phyloP scores from a whole-genome alignment of 2,888 invertebrate genomes.

The Boloria euphrosyne region DNA sequence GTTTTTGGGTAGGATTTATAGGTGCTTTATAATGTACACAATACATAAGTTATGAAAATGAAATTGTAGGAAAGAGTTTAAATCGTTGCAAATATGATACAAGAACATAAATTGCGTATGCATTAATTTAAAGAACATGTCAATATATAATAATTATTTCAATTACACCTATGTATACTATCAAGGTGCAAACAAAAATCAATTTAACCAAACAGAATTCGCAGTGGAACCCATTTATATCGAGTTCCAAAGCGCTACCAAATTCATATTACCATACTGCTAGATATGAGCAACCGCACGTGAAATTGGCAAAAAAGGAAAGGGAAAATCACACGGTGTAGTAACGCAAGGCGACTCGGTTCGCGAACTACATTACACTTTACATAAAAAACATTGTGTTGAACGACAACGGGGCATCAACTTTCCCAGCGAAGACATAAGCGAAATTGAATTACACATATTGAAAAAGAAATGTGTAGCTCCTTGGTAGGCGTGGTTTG shows the following conservation, averaged over 20 bases:
- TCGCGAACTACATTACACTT: constrained; percentile 81
- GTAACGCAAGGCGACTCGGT: constrained; percentile 74
- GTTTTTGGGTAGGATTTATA: constrained; percentile 44
- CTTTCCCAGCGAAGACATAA: constrained; percentile 83
- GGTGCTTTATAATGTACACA: constrained; percentile 41
- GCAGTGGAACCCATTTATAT: constrained; percentile 29
- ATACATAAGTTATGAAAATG: constrained; percentile 34
- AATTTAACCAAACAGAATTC: constrained; percentile 27
- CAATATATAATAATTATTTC: not conserved
- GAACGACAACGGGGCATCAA: constrained; percentile 82
- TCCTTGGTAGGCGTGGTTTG: constrained; percentile 81
- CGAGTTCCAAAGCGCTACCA: constrained; percentile 31
- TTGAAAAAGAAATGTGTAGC: constrained; percentile 83
- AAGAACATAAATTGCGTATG: not conserved
- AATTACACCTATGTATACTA: not conserved
- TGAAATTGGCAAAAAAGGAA: constrained; percentile 72
- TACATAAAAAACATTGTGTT: constrained; percentile 83
- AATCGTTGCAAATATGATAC: not conserved
- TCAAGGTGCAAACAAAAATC: constrained; percentile 18
- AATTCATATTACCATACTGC: constrained; percentile 46
- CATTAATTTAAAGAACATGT: not conserved
- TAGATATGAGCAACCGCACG: constrained; percentile 72
- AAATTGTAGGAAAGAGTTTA: constrained; percentile 3
- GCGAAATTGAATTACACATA: constrained; percentile 83
- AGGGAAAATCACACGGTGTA: constrained; percentile 68